phyloP scores from a whole-genome alignment of 2,888 invertebrate genomes.

The Eucriotettix oculatus region DNA sequence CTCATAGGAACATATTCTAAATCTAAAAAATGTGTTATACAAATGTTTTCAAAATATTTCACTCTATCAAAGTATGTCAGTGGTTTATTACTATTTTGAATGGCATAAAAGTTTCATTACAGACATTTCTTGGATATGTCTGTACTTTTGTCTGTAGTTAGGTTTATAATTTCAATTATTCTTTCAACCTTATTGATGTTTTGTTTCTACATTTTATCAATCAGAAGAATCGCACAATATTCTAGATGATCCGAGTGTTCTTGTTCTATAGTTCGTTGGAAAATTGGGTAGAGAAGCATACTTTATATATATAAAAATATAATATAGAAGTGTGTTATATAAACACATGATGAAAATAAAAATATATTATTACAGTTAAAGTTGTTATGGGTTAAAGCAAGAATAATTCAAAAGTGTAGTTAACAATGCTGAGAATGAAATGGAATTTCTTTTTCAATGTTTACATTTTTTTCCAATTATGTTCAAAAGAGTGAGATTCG shows the following conservation, averaged over 20 bases:
- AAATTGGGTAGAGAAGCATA: constrained; percentile 3
- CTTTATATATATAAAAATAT: not conserved
- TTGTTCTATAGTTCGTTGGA: constrained; percentile 10
- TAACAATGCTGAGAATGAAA: not conserved
- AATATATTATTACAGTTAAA: not conserved
- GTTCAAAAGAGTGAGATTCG: constrained; percentile 9
- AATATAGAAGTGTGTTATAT: not conserved
- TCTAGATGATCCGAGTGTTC: constrained; percentile 8
- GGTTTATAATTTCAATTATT: not conserved
- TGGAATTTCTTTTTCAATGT: not conserved
- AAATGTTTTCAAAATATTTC: not conserved
- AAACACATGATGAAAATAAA: not conserved
- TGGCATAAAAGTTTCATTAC: too few species aligned
- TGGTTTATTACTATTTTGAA: not conserved
- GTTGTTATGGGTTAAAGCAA: not conserved
- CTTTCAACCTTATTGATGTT: constrained; percentile 1
- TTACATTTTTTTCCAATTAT: constrained; percentile 6
- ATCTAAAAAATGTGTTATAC: not conserved
- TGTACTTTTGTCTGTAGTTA: constrained; percentile 5
- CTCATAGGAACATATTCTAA: too few species aligned
- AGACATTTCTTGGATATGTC: constrained; percentile 1
- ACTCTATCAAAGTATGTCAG: not conserved
- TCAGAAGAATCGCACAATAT: constrained; percentile 9
- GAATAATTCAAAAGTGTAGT: not conserved
- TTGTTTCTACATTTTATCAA: constrained; percentile 4